Evolutionary conservation across 2,797 vertebrate genomes (phyloP).

Genomic region (Mergus octosetaceus): DNA sequence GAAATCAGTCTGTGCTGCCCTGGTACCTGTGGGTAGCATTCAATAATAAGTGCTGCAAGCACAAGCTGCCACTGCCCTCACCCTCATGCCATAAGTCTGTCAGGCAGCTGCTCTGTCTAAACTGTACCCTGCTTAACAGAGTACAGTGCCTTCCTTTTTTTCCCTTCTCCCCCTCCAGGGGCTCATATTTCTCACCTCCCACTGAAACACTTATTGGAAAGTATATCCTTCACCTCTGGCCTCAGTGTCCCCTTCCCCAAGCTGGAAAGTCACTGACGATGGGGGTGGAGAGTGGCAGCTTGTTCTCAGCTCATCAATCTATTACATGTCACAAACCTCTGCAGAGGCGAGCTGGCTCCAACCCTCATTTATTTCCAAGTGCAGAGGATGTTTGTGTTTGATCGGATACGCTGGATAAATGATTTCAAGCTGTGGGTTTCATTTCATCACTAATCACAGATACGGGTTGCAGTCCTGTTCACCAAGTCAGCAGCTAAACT

Average conservation of each 20-base stretch:
- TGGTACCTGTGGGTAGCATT: constrained; percentile 52
- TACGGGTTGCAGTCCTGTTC: background rate
- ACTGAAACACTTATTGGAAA: constrained; percentile 13
- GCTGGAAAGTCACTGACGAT: constrained; percentile 19
- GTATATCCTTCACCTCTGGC: constrained; percentile 34
- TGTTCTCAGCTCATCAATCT: constrained; percentile 65
- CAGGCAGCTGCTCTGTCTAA: constrained; percentile 36
- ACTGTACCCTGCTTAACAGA: constrained; percentile 11
- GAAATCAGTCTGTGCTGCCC: background rate
- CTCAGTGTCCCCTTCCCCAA: background rate
- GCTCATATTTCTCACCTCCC: constrained; percentile 56
- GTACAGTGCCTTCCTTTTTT: background rate
- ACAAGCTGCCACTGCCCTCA: background rate
- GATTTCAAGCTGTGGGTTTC: constrained; percentile 22
- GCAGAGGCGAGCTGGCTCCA: constrained; percentile 23
- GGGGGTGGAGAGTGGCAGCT: constrained; percentile 40
- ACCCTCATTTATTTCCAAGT: constrained; percentile 27
- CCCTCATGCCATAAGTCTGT: background rate
- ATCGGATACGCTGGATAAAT: constrained; percentile 13
- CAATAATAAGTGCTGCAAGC: constrained; percentile 29
- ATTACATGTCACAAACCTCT: background rate
- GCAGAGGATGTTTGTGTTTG: constrained; percentile 39
- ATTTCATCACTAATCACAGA: constrained; percentile 5
- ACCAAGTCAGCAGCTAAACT: background rate
- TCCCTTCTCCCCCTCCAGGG: background rate